phyloP scores from a whole-genome alignment of 1,140 invertebrate species.

The Lanistes nyassanus region DNA sequence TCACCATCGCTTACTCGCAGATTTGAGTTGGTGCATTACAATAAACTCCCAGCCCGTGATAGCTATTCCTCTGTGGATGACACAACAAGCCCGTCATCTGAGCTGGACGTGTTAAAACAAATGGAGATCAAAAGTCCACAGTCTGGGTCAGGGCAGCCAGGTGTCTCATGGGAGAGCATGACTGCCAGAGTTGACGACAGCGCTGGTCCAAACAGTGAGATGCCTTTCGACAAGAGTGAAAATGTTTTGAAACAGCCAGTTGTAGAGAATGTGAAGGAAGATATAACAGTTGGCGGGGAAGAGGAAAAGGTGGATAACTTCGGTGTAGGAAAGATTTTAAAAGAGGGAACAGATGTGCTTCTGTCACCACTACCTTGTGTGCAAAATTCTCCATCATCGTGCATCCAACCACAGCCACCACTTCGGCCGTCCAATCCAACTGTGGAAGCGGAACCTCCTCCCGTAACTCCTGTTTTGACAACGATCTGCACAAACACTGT shows the following conservation, averaged over 20 bases:
- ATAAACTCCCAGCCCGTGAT: slow-evolving; percentile 65
- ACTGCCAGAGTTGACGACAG: neutral
- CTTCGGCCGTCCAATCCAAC: slow-evolving; percentile 2
- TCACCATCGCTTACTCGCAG: slow-evolving; percentile 53
- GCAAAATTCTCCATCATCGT: too few relatives aligned
- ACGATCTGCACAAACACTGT: slow-evolving; percentile 19
- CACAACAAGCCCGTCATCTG: slow-evolving; percentile 63
- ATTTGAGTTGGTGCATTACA: slow-evolving; percentile 63
- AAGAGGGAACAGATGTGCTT: neutral
- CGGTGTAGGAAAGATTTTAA: neutral
- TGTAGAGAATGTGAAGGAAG: too few relatives aligned
- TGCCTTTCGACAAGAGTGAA: neutral
- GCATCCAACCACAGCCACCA: neutral
- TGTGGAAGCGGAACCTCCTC: neutral
- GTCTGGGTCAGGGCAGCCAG: neutral
- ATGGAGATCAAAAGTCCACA: slow-evolving; percentile 26
- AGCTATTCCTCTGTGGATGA: slow-evolving; percentile 69
- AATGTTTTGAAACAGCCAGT: neutral
- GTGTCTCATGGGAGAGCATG: neutral
- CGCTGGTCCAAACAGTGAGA: neutral
- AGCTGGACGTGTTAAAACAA: slow-evolving; percentile 58
- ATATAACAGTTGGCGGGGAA: too few relatives aligned
- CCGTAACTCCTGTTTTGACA: slow-evolving; percentile 4
- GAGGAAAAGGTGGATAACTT: neutral
- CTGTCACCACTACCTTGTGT: neutral